Evolutionary conservation across 2,888 invertebrate genomes (phyloP).

Genomic region (Xestia sexstrigata): DNA sequence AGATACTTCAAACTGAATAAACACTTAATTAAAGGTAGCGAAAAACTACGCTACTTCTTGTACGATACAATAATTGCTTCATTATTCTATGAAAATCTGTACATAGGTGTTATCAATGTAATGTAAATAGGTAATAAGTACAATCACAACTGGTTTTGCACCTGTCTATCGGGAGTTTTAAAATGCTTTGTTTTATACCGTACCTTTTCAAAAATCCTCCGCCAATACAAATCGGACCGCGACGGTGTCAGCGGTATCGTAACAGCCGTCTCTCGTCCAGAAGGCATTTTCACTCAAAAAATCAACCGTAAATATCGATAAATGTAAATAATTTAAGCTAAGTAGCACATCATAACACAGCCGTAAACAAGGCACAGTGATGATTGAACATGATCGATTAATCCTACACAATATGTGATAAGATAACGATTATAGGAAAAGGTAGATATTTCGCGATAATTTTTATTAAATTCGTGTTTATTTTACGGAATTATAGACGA

Average conservation of each 20-base stretch:
- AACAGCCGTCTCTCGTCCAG: conserved; percentile 82
- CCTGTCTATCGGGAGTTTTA: conserved; percentile 14
- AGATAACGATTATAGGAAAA: conserved; percentile 74
- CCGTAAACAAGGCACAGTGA: conserved; percentile 61
- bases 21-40: neutral
- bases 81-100: neutral
- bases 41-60: conserved; percentile 4
- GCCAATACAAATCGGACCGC: conserved; percentile 88
- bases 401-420: conserved; percentile 73
- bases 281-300: conserved; percentile 81
- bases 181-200: conserved; percentile 15
- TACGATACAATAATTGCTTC: neutral
- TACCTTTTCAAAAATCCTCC: conserved; percentile 89
- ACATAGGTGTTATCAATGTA: neutral
- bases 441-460: conserved; percentile 66
- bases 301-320: conserved; percentile 65
- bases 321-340: conserved; percentile 63
- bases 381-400: conserved; percentile 78
- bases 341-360: conserved; percentile 72
- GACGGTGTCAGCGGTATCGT: conserved; percentile 86
- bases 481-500: conserved; percentile 59
- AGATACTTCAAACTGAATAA: neutral
- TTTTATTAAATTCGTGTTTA: conserved; percentile 67
- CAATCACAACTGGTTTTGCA: conserved; percentile 53
- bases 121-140: conserved; percentile 28